These are phyloP conservation scores for Paralichthys olivaceus DNA, from an alignment of 2,113 vertebrate species.

Conservation along the genomic window DNA sequence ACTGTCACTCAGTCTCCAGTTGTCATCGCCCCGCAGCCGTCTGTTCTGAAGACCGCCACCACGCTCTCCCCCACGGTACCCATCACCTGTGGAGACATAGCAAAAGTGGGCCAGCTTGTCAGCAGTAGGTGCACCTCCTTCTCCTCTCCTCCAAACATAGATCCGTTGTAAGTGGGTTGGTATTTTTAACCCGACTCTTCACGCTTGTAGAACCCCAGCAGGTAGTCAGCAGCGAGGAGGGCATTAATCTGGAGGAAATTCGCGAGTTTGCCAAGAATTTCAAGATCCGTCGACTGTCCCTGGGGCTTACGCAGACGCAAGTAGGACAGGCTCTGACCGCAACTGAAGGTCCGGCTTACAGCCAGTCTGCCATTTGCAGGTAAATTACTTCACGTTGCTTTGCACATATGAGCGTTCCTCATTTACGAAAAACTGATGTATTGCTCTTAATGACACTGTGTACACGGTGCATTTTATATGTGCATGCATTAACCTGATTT, in stretches of 20 bases:
- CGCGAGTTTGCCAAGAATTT: conserved; percentile 98
- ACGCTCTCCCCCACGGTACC: conserved; percentile 80
- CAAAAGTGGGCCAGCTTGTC: conserved; percentile 94
- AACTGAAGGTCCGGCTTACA: conserved; percentile 95
- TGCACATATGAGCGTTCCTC: not conserved
- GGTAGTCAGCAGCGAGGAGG: conserved; percentile 86
- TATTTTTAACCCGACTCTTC: conserved; percentile 57
- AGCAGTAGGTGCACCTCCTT: conserved; percentile 85
- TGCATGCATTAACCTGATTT: not conserved
- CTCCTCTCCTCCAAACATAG: conserved; percentile 26
- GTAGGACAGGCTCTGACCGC: conserved; percentile 96
- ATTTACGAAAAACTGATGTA: not conserved
- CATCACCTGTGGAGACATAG: conserved; percentile 89
- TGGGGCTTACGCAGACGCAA: conserved; percentile 96
- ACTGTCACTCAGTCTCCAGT: conserved; percentile 84
- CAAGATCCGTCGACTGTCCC: conserved; percentile 93
- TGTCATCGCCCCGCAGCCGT: conserved; percentile 86
- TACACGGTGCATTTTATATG: not conserved
- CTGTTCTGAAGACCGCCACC: conserved; percentile 75
- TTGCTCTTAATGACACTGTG: not conserved
- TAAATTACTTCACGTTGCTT: conserved; percentile 54
- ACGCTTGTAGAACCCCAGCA: conserved; percentile 86
- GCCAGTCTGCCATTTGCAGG: conserved; percentile 98
- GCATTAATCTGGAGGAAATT: conserved; percentile 96
- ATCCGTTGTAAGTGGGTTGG: conserved; percentile 32